Conservation (phyloP, 2,888 invertebrate genomes). For the Siphlonurus alternatus region DNA sequence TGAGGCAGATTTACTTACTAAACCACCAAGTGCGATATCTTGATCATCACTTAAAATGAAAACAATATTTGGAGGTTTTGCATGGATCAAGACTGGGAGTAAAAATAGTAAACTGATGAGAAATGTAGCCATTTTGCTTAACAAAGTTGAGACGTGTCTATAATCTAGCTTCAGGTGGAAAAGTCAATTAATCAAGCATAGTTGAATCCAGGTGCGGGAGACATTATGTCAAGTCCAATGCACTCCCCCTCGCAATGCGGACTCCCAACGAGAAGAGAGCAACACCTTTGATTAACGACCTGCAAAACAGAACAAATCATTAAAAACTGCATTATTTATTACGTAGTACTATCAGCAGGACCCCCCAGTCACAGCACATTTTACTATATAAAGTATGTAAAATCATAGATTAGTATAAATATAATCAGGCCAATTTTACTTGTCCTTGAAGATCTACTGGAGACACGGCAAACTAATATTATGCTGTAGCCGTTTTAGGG, state of each 20-base stretch:
- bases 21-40: slow-evolving; percentile 57
- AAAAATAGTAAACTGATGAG: neutral
- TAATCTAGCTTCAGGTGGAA: neutral
- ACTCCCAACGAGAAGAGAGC: slow-evolving; percentile 59
- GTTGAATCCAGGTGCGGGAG: slow-evolving; percentile 23
- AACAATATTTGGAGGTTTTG: slow-evolving; percentile 49
- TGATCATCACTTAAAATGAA: slow-evolving; percentile 74
- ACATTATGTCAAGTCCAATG: slow-evolving; percentile 55
- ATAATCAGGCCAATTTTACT: too few species aligned
- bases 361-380: too few species aligned
- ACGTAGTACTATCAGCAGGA: too few species aligned
- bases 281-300: slow-evolving; percentile 66
- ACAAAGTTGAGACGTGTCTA: neutral
- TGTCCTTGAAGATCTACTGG: too few species aligned
- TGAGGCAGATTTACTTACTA: too few species aligned
- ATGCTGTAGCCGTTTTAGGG: too few species aligned
- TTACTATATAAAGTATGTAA: too few species aligned
- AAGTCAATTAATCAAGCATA: neutral
- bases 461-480: too few species aligned
- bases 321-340: too few species aligned
- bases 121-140: neutral
- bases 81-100: slow-evolving; percentile 12
- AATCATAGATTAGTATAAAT: too few species aligned
- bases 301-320: too few species aligned
- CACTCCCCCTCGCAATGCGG: slow-evolving; percentile 61